Conservation (phyloP, 2,888 invertebrate genomes). For the Sturmia bella region DNA sequence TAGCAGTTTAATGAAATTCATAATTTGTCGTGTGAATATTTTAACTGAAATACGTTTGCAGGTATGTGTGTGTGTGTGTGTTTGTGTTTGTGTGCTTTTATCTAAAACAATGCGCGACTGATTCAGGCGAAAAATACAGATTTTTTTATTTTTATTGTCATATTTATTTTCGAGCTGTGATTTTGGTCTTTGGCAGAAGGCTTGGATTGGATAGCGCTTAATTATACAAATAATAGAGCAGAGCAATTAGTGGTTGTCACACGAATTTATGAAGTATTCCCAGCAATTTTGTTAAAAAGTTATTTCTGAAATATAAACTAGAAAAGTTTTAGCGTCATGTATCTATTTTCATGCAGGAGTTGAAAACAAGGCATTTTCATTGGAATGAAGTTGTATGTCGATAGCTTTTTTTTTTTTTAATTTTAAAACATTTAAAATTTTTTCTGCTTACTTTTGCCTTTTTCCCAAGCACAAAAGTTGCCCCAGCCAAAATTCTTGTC, state of each 20-base stretch:
- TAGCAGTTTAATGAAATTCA: conserved; percentile 40
- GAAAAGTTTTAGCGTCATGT: too few relatives aligned
- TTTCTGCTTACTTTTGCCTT: too few relatives aligned
- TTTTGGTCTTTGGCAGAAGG: conserved; percentile 5
- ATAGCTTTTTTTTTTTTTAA: too few relatives aligned
- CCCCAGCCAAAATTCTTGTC: too few relatives aligned
- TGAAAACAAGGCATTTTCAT: too few relatives aligned
- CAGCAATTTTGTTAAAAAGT: conserved; percentile 46
- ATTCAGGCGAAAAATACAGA: conserved; percentile 9
- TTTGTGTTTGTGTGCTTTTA: not conserved
- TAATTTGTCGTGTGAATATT: conserved; percentile 40
- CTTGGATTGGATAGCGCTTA: conserved; percentile 51
- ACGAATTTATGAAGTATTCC: conserved; percentile 55
- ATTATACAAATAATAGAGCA: conserved; percentile 65
- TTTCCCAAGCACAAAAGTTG: too few relatives aligned
- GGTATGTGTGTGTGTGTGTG: not conserved
- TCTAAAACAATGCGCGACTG: conserved; percentile 1
- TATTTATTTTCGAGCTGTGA: conserved; percentile 15
- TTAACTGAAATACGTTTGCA: not conserved
- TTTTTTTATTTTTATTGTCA: conserved; percentile 20
- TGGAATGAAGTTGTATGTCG: too few relatives aligned
- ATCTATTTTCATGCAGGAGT: too few relatives aligned
- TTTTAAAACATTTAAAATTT: too few relatives aligned
- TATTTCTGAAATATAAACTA: too few relatives aligned
- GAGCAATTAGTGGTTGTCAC: conserved; percentile 68